Conservation (phyloP, 2,113 vertebrate species). For the Eclectus roratus region DNA sequence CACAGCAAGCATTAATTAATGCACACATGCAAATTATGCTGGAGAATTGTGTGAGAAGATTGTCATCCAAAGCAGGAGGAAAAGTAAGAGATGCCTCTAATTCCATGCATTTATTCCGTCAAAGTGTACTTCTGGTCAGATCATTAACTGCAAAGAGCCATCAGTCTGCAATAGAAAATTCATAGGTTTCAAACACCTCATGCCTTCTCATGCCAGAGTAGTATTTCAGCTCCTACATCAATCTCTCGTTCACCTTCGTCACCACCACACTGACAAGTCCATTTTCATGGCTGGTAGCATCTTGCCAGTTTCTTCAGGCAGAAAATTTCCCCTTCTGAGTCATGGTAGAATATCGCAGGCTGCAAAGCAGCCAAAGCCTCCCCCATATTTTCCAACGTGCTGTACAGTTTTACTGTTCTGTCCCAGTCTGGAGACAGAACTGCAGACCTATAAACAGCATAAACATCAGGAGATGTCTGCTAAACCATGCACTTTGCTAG, state of each 20-base stretch:
- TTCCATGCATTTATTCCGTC: neutral
- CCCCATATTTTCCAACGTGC: fast-evolving
- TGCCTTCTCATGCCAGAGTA: neutral
- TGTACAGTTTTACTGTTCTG: neutral
- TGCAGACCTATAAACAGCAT: neutral
- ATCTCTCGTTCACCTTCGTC: neutral
- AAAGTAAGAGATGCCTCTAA: neutral
- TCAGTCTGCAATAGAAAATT: neutral
- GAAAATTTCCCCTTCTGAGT: conserved; percentile 41
- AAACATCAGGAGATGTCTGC: neutral
- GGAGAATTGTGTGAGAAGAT: neutral
- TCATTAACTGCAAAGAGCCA: neutral
- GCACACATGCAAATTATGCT: neutral
- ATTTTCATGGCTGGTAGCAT: neutral
- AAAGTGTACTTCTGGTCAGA: neutral
- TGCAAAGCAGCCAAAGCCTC: neutral
- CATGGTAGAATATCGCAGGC: neutral
- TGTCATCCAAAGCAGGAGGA: neutral
- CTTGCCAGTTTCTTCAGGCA: conserved; percentile 21
- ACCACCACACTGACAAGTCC: neutral
- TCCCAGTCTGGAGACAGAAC: neutral
- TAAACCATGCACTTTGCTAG: neutral
- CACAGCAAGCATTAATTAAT: neutral
- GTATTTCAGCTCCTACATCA: neutral
- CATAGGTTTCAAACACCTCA: neutral